Percentiles rank a stretch among this genome's conserved stretches.
phyloP scores from a whole-genome alignment of 2,113 vertebrate genomes.

The Corapipo altera region DNA sequence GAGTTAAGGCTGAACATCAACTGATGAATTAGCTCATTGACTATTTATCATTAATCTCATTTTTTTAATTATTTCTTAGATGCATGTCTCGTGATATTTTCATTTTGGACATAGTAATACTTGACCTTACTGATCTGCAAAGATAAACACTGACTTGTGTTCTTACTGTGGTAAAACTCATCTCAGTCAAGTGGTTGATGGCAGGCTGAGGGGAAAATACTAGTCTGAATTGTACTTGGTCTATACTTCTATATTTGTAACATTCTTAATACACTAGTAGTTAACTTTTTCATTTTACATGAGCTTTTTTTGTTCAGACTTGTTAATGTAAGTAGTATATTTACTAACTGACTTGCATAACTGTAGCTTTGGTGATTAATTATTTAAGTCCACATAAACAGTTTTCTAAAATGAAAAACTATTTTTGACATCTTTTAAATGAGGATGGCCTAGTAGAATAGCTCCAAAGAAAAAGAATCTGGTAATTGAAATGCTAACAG shows the following conservation, averaged over 20 bases:
- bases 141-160: background rate
- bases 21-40: background rate
- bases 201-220: background rate
- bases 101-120: background rate
- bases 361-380: constrained; percentile 29
- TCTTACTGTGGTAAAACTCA: background rate
- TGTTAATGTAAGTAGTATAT: background rate
- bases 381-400: constrained; percentile 25
- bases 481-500: constrained; percentile 56
- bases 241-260: background rate
- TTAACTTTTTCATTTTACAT: background rate
- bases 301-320: background rate
- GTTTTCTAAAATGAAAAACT: background rate
- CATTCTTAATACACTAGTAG: background rate
- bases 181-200: background rate
- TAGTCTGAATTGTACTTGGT: background rate
- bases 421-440: constrained; percentile 34
- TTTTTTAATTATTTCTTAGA: background rate
- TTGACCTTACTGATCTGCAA: background rate
- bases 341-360: background rate
- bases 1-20: background rate
- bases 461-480: constrained; percentile 7
- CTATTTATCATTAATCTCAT: background rate
- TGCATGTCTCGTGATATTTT: background rate
- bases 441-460: constrained; percentile 3